Evolutionary conservation across 30 jellyfish, hydroid and myxozoan genomes (phyloP).

Genomic region (Morbakka virulenta): DNA sequence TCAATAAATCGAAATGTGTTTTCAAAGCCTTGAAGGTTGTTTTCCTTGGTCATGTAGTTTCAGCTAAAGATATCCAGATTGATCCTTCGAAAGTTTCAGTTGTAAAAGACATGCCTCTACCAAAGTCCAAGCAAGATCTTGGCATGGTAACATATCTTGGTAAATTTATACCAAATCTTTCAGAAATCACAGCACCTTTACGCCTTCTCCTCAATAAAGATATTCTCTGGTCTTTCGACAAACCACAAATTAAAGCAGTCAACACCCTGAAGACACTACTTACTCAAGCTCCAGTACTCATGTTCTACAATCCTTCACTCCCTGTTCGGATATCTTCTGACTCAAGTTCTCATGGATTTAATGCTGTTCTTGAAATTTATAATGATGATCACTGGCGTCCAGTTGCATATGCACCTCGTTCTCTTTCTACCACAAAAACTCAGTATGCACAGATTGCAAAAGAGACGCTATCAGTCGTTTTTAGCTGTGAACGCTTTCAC

Average conservation of each 20-base stretch:
- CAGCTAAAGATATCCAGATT: too few species aligned
- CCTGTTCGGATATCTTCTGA: background rate
- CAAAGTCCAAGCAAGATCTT: too few species aligned
- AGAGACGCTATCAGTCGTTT: too few species aligned
- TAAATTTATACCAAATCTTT: slow-evolving; percentile 23
- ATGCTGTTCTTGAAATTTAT: slow-evolving; percentile 48
- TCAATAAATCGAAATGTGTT: too few species aligned
- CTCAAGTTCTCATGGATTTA: slow-evolving; percentile 49
- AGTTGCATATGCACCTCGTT: slow-evolving; percentile 70
- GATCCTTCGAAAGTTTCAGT: too few species aligned
- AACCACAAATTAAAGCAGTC: slow-evolving; percentile 26
- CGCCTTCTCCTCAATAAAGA: slow-evolving; percentile 29
- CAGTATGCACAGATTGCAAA: slow-evolving; percentile 45
- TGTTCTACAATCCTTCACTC: slow-evolving; percentile 7
- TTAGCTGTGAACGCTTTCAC: too few species aligned
- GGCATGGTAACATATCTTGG: slow-evolving; percentile 34
- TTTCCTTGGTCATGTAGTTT: too few species aligned
- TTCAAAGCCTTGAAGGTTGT: too few species aligned
- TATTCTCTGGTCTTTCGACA: background rate
- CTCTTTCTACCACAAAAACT: slow-evolving; percentile 45
- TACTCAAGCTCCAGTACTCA: slow-evolving; percentile 35
- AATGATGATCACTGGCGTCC: slow-evolving; percentile 49
- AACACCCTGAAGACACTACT: slow-evolving; percentile 11
- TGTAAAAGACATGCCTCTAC: too few species aligned
- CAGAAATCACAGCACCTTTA: slow-evolving; percentile 31